These are phyloP conservation scores for Caloenas nicobarica DNA, from an alignment of 2,113 vertebrate species.

Conservation along the genomic window DNA sequence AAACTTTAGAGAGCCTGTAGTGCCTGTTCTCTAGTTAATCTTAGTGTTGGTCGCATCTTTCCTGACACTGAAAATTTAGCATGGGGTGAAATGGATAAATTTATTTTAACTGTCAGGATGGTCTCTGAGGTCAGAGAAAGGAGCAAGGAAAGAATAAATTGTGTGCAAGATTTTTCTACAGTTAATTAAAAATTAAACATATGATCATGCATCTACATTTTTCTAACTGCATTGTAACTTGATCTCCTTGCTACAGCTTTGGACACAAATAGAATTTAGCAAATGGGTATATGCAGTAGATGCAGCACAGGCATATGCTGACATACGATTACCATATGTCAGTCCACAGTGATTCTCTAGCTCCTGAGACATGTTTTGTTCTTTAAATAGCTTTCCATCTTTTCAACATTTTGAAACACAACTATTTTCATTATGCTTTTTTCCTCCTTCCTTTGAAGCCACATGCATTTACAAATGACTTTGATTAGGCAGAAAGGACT, in stretches of 20 bases:
- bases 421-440: not conserved
- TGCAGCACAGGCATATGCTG: constrained; percentile 23
- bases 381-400: constrained; percentile 42
- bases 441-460: not conserved
- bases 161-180: not conserved
- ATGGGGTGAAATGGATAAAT: not conserved
- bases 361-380: not conserved
- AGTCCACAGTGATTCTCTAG: not conserved
- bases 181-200: not conserved
- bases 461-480: not conserved
- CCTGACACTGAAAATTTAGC: not conserved
- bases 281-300: not conserved
- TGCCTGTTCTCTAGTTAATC: not conserved
- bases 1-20: not conserved
- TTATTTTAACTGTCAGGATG: not conserved
- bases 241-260: not conserved
- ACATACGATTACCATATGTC: constrained; percentile 1
- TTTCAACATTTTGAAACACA: not conserved
- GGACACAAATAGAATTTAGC: constrained; percentile 6
- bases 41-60: not conserved
- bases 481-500: not conserved
- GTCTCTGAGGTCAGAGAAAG: not conserved
- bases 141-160: not conserved
- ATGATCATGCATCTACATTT: not conserved
- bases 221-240: not conserved